Evolutionary conservation across 2,797 vertebrate genomes (phyloP), one percentile per base, ranked within the genome.

Genomic region (Nyctibius grandis): DNA sequence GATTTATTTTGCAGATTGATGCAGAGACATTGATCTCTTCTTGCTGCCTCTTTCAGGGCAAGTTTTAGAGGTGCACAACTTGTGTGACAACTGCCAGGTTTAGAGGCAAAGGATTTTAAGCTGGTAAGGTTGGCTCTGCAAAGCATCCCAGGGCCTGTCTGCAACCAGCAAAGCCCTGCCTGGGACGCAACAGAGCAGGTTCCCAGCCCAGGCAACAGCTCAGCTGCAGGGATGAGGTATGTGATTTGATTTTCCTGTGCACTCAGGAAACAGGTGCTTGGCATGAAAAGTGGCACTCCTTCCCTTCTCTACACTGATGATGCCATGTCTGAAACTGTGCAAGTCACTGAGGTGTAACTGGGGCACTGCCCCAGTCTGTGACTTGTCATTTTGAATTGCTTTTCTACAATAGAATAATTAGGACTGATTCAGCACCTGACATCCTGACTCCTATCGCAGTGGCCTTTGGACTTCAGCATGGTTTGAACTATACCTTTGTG

Each of bases 331-430:
- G 75, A 91, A 36, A 64, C 48, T 48, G 31, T 68, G 36, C 31
- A 91, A 94, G 60, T 92, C 95, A 92, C 81, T 25, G 34, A 95
- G 84, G 92, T 93, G 93, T 88, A 77, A 74, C 70, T 74, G 16
- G 18, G 84, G 68, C 12, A 3, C 78, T 93, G n/a, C 19, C 68
- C 45, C 31, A 34, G 26, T 11, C 51, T 85, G 38, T 83, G 70
- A 74, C 42, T 76, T 51, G 38, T 89, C 78, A 72, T 9, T 0
- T 3, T 38, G 40, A 47, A 70, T 50, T 73, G 34, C 22, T 83
- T 33, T 83, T 64, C n/a, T 74, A 60, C 59, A 61, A 21, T 6
- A 74, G 8, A 33, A 19, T 47, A 79, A 68, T 50, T 56, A 47
- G 17, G 45, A 38, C 81, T 95, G 95, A 96, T 64, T 96, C 95